Evolutionary conservation across 2,113 vertebrate species (phyloP).

Genomic region (Malurus elegans): DNA sequence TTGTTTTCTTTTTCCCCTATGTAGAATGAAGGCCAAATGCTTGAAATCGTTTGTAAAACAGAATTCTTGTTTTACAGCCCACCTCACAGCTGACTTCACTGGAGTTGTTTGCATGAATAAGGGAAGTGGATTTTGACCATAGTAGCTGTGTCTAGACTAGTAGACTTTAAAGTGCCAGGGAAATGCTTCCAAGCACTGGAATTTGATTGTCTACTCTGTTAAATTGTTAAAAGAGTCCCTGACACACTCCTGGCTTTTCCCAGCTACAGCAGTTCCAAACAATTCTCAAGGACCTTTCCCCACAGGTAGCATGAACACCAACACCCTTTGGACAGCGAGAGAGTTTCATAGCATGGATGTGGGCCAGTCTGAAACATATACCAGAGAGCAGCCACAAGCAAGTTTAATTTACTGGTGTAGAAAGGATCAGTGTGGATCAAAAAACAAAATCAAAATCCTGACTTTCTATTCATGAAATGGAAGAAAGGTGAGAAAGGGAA

Average conservation of each 20-base stretch:
- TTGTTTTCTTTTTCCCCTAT: slow-evolving; percentile 10
- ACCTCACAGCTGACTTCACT: slow-evolving; percentile 50
- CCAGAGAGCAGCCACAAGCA: not conserved
- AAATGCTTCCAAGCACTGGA: not conserved
- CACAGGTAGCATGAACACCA: not conserved
- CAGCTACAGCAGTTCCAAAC: not conserved
- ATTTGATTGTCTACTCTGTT: slow-evolving; percentile 6
- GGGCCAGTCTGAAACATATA: not conserved
- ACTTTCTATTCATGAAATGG: not conserved
- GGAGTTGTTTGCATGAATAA: not conserved
- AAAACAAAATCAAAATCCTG: not conserved
- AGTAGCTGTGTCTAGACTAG: slow-evolving; percentile 11
- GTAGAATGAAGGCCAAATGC: slow-evolving; percentile 12
- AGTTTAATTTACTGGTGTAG: not conserved
- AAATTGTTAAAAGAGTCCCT: not conserved
- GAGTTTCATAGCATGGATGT: not conserved
- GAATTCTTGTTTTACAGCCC: slow-evolving; percentile 37
- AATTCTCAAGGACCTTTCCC: not conserved
- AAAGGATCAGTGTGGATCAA: not conserved
- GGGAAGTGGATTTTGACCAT: slow-evolving; percentile 26
- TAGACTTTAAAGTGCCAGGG: not conserved
- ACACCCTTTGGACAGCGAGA: not conserved
- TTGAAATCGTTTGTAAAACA: slow-evolving; percentile 35
- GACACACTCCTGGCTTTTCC: not conserved
- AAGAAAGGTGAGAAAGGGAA: not conserved